phyloP scores from a whole-genome alignment of 2,888 invertebrate species.

The Dynastes tityus region DNA sequence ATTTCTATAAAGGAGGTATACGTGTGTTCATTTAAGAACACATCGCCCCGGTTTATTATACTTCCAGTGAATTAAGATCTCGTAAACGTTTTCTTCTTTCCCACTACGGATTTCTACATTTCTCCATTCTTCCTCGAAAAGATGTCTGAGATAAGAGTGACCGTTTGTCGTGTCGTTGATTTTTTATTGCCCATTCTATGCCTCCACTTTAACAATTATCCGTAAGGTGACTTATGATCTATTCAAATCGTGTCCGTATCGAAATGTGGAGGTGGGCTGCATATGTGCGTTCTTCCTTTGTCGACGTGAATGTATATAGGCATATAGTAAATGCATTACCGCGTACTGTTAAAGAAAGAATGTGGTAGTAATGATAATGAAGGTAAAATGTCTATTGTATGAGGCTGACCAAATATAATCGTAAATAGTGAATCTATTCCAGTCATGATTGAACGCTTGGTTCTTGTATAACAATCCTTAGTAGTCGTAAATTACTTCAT shows the following conservation, averaged over 20 bases:
- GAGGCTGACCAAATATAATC: background rate
- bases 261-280: constrained; percentile 36
- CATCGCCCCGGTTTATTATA: constrained; percentile 16
- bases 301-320: constrained; percentile 16
- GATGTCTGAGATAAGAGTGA: constrained; percentile 33
- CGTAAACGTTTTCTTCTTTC: constrained; percentile 18
- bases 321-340: constrained; percentile 34
- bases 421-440: constrained; percentile 36
- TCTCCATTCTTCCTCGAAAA: constrained; percentile 30
- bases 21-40: constrained; percentile 28
- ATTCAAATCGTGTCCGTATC: constrained; percentile 40
- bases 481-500: constrained; percentile 26
- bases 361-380: constrained; percentile 43
- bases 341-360: constrained; percentile 34
- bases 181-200: constrained; percentile 36
- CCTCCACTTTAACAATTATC: constrained; percentile 43
- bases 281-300: constrained; percentile 14
- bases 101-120: constrained; percentile 15
- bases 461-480: background rate
- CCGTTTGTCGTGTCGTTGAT: constrained; percentile 40
- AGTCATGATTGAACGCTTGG: constrained; percentile 8
- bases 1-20: constrained; percentile 29
- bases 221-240: constrained; percentile 45
- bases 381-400: background rate
- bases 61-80: constrained; percentile 26